Evolutionary conservation across 2,797 vertebrate species (phyloP), one percentile per base, ranked within the genome.

Genomic region (Meda fulgida): DNA sequence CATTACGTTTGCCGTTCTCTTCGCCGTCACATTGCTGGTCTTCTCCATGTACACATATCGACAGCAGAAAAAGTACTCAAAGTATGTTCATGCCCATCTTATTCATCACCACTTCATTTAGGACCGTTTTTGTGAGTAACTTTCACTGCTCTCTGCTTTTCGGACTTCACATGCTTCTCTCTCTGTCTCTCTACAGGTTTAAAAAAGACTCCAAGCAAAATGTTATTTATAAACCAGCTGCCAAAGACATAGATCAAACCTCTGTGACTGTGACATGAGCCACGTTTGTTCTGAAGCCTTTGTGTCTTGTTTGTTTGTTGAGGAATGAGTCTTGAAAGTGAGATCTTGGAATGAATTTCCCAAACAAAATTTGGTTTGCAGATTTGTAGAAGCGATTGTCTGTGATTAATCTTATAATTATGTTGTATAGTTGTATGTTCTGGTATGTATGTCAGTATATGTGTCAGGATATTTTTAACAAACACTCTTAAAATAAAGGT

Each of bases 211-310:
- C 85, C 46, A 88, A 87, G 65, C 88, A 88, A 87, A 90, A 91
- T 70, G 92, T 92, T 9, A 88, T 91, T 77, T 93, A 93, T 81
- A 92, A 90, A 81, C 90, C 89, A 53, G 86, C 91, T 16, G 82
- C 79, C 21, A 91, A 91, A 91, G 16, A 89, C 87, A 48, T 89
- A 84, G 84, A 84, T 8, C 34, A 29, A 21, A 31, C 73, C 14
- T 38, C 4, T 7, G 38, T 19, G 38, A 55, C 34, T 43, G 38
- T 77, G 26, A 34, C 26, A 73, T 79, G 34, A 38, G 51, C 21
- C 51, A 65, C 26, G 29, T 67, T 83, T 65, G 60, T 40, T 53
- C 26, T 23, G 31, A 76, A 83, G 29, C 29, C 7, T 23, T 40
- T 26, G 70, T 34, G 7, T 40, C 31, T 77, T 26, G 34, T 16